phyloP scores from a whole-genome alignment of 2,113 vertebrate species.

The Pterocles orientalis region DNA sequence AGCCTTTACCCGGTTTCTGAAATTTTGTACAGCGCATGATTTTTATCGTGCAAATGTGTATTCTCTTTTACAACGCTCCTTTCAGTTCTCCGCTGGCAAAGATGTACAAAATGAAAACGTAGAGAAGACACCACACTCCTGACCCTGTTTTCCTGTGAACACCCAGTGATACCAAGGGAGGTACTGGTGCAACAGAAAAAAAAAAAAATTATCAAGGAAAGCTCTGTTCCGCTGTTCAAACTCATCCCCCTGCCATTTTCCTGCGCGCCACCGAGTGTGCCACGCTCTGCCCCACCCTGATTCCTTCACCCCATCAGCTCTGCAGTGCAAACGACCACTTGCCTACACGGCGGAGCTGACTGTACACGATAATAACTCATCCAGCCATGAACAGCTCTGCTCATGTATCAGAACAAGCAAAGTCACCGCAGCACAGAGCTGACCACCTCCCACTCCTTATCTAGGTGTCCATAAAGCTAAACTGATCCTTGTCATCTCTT shows the following conservation, averaged over 20 bases:
- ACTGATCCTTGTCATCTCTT: neutral
- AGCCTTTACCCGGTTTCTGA: neutral
- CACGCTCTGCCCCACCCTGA: accelerated
- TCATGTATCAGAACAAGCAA: neutral
- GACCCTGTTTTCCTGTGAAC: neutral
- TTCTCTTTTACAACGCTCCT: neutral
- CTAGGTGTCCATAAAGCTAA: neutral
- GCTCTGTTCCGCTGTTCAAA: neutral
- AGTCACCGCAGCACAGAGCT: neutral
- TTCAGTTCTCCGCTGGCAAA: neutral
- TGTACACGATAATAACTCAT: accelerated
- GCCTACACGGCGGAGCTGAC: neutral
- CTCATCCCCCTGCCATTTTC: neutral
- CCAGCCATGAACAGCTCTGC: neutral
- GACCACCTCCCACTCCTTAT: neutral
- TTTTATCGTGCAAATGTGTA: neutral
- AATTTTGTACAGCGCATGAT: neutral
- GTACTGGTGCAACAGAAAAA: neutral
- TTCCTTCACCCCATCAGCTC: neutral
- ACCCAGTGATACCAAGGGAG: neutral
- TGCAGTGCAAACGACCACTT: neutral
- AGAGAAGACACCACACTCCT: neutral
- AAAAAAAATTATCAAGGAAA: neutral
- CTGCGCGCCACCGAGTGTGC: neutral
- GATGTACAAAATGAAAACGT: neutral